Percentiles rank a stretch among this genome's conserved stretches.
Conservation (phyloP, 2,113 vertebrate species). For the Elgaria multicarinata region DNA sequence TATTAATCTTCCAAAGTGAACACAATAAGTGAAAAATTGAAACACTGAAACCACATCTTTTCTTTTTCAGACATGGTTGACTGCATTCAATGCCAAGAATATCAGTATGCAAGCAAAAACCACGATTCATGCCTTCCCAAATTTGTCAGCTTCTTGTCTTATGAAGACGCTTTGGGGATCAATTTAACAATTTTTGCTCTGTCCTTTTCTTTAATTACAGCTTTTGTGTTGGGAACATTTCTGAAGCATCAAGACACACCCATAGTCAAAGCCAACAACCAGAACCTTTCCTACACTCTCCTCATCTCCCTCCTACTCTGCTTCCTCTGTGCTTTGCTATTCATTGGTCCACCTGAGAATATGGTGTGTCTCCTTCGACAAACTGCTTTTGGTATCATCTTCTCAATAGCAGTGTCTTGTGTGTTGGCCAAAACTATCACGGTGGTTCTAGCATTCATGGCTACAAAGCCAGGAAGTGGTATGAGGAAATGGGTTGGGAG, state of each 20-base stretch:
- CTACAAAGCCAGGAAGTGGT: no score
- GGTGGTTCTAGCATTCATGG: no score
- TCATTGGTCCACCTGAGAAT: neutral
- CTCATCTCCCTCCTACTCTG: neutral
- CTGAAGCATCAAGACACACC: neutral
- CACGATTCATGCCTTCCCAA: neutral
- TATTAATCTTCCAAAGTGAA: neutral
- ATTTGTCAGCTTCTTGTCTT: neutral
- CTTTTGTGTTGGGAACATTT: neutral
- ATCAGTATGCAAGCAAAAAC: neutral
- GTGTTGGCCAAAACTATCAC: no score
- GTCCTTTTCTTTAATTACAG: neutral
- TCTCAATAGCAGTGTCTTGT: no score
- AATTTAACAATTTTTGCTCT: neutral
- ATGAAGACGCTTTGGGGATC: no score
- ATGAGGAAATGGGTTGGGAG: neutral
- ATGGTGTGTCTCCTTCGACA: no score
- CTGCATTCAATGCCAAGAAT: slow-evolving; percentile 8
- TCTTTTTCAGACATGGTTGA: neutral
- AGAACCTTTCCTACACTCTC: no score
- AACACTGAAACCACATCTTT: neutral
- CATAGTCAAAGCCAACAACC: no score
- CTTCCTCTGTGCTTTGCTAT: neutral
- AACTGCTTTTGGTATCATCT: no score
- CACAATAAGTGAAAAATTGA: neutral